Evolutionary conservation across 2,888 invertebrate species (phyloP), one percentile per base, ranked within the genome.

Genomic region (Prosopocoilus inquinatus): DNA sequence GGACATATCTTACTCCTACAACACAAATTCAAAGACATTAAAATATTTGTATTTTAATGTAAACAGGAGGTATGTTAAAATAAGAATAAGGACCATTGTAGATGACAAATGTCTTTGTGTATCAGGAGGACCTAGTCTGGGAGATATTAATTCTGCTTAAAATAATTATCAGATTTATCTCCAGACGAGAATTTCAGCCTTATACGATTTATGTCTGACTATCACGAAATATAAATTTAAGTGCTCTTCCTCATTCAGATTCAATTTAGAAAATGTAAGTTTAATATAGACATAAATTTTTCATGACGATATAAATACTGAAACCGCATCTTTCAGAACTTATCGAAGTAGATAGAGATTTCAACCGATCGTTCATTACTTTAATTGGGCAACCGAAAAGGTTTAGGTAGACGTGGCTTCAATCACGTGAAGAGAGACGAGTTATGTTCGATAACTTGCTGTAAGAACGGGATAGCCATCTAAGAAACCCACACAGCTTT

Each of bases 321-420:
- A n/a, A 41, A 41, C 41, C 41, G 41, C 41, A 41, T 41, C 41
- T 15, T 15, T 41, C 41, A 15, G 41, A 41, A 11, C 41, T 12
- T 9, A 15, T 11, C 41, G n/a, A 41, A 3, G 41, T 11, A 16
- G 41, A 41, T 41, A 7, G 41, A 41, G 13, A 41, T 41, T 41
- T 41, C 41, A 16, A 2, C 41, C 41, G 41, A 41, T 41, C 41
- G 59, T 69, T 69, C 70, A 69, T 71, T 71, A 70, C 70, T 69
- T 70, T 70, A 71, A 71, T 71, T 71, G 71, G 70, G 70, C 69
- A 69, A 71, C 70, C 68, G 67, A 66, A 67, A 59, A 67, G 68
- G 68, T 66, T 67, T 67, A 64, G 54, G 59, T 54, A 53, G 55
- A 53, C 54, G 53, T 13, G 13, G 41, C 9, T 11, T 41, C 20